These are phyloP conservation scores for Turdus rufiventris DNA, from an alignment of 2,113 vertebrate genomes.

Conservation along the genomic window DNA sequence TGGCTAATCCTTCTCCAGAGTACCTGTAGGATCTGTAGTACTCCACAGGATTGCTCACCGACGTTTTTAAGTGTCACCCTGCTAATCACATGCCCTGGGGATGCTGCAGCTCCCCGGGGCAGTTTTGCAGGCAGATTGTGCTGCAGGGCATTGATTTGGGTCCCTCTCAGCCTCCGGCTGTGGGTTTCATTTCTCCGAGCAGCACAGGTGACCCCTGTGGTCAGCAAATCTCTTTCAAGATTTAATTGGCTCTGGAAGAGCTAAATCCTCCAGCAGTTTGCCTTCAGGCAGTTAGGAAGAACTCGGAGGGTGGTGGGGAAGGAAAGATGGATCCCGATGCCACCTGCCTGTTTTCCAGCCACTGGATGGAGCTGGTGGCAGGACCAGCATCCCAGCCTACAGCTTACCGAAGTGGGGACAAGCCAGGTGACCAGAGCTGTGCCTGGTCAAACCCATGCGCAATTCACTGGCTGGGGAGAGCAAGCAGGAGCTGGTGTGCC, in stretches of 20 bases:
- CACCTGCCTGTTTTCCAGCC: background rate
- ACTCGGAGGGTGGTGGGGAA: accelerated
- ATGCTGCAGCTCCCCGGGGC: background rate
- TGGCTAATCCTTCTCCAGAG: background rate
- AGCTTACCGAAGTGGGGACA: accelerated
- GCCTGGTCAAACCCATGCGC: background rate
- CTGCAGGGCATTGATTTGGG: background rate
- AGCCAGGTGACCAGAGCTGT: background rate
- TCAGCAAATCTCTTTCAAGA: background rate
- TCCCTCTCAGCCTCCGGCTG: background rate
- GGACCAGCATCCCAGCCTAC: background rate
- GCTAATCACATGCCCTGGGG: background rate
- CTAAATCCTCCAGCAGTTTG: background rate
- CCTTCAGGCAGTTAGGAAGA: background rate
- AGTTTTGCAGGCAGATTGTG: background rate
- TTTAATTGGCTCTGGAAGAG: background rate
- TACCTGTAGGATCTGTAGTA: background rate
- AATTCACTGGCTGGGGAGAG: background rate
- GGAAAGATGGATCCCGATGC: background rate
- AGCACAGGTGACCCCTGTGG: background rate
- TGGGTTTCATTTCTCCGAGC: background rate
- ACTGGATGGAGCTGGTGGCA: background rate
- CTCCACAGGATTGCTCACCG: background rate
- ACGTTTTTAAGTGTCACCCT: background rate
- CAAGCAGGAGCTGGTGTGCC: background rate